A percentile compares a stretch with the other conserved stretches of the same genome.
phyloP scores from a whole-genome alignment of 2,113 vertebrate species.

The Xerus inauris region DNA sequence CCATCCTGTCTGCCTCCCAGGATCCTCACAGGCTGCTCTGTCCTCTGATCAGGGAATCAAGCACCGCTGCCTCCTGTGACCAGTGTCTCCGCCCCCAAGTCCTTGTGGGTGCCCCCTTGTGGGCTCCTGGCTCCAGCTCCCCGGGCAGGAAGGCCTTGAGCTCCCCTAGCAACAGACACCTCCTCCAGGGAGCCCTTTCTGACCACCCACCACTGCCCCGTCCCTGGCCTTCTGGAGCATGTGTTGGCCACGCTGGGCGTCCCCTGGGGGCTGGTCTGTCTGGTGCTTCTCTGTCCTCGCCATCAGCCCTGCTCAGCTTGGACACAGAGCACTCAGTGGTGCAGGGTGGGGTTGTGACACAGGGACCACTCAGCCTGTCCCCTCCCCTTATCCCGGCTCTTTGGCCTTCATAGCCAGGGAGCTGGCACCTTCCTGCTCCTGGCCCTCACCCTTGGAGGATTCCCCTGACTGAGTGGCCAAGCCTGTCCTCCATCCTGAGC shows the following conservation, averaged over 20 bases:
- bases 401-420: not conserved
- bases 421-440: not conserved
- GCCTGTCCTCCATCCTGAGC: not conserved
- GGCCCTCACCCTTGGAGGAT: not conserved
- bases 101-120: too few species aligned
- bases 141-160: not conserved
- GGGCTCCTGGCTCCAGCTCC: too few species aligned
- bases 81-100: not conserved
- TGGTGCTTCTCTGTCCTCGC: not conserved
- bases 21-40: not conserved
- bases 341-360: not conserved
- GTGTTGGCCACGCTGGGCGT: not conserved
- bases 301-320: not conserved
- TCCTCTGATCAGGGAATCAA: not conserved
- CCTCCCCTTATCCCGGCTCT: not conserved
- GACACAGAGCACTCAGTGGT: not conserved
- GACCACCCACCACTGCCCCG: not conserved
- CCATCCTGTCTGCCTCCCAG: not conserved
- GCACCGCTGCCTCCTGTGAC: not conserved
- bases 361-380: not conserved
- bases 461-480: not conserved
- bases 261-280: not conserved
- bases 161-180: not conserved
- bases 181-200: slow-evolving; percentile 9
- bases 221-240: not conserved